Conservation (phyloP, 2,888 invertebrate species). For the Diaperis boleti region DNA sequence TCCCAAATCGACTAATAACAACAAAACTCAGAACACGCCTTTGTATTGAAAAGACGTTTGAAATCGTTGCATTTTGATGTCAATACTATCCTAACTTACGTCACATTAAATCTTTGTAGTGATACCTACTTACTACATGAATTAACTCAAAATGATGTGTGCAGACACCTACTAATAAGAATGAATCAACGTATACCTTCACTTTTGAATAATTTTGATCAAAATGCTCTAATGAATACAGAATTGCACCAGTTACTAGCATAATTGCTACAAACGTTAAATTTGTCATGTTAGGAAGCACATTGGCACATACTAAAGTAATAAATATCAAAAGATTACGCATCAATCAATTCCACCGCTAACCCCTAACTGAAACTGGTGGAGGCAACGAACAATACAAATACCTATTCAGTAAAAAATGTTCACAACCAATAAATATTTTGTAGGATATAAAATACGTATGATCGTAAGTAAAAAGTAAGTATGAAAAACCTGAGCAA, state of each 20-base stretch:
- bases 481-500: slow-evolving; percentile 39
- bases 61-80: not conserved
- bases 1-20: not conserved
- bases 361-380: slow-evolving; percentile 3
- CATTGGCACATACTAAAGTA: slow-evolving; percentile 33
- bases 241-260: slow-evolving; percentile 12
- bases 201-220: slow-evolving; percentile 7
- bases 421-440: slow-evolving; percentile 32
- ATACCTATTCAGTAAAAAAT: slow-evolving; percentile 14
- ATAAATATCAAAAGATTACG: slow-evolving; percentile 11
- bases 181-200: too few species aligned
- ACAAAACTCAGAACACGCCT: not conserved
- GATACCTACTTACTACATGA: not conserved
- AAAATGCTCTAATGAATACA: slow-evolving; percentile 13
- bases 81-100: slow-evolving; percentile 1
- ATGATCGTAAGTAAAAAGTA: slow-evolving; percentile 18
- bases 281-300: slow-evolving; percentile 31
- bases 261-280: slow-evolving; percentile 15
- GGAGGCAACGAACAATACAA: slow-evolving; percentile 8
- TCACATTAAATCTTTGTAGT: slow-evolving; percentile 6
- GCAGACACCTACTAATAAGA: too few species aligned
- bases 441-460: slow-evolving; percentile 24
- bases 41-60: not conserved
- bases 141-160: not conserved
- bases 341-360: slow-evolving; percentile 30